Conservation (phyloP, 2,888 invertebrate species). For the Melieria omissa region DNA sequence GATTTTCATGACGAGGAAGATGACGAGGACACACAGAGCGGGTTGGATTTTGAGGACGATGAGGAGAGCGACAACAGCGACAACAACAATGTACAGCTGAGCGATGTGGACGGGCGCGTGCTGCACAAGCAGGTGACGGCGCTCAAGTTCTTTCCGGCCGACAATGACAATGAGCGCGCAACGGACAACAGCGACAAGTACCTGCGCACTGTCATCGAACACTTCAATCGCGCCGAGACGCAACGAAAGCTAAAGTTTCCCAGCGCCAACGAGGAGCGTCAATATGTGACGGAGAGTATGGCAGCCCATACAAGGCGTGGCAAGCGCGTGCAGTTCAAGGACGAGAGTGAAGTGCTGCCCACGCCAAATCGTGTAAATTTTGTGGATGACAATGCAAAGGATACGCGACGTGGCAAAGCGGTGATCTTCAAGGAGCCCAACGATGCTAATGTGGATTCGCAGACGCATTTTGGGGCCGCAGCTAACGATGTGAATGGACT, state of each 20-base stretch:
- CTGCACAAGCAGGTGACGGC: constrained; percentile 41
- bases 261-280: constrained; percentile 33
- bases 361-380: not conserved
- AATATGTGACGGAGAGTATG: not conserved
- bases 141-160: constrained; percentile 37
- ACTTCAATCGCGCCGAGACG: constrained; percentile 54
- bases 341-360: not conserved
- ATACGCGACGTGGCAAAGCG: constrained; percentile 52
- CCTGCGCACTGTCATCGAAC: constrained; percentile 43
- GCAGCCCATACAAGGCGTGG: not conserved
- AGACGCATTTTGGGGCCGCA: not conserved
- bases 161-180: constrained; percentile 16
- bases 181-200: constrained; percentile 29
- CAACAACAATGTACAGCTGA: constrained; percentile 8
- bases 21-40: constrained; percentile 44
- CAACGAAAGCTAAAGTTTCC: constrained; percentile 58
- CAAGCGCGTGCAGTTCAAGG: constrained; percentile 8
- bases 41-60: constrained; percentile 28
- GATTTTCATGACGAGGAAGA: constrained; percentile 57
- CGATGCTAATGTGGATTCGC: not conserved
- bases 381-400: constrained; percentile 18
- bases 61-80: not conserved
- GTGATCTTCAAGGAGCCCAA: constrained; percentile 49
- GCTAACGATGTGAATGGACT: not conserved
- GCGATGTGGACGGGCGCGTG: constrained; percentile 49